Evolutionary conservation across 1,140 invertebrate genomes (phyloP).

Genomic region (Probaryconus sp.): DNA sequence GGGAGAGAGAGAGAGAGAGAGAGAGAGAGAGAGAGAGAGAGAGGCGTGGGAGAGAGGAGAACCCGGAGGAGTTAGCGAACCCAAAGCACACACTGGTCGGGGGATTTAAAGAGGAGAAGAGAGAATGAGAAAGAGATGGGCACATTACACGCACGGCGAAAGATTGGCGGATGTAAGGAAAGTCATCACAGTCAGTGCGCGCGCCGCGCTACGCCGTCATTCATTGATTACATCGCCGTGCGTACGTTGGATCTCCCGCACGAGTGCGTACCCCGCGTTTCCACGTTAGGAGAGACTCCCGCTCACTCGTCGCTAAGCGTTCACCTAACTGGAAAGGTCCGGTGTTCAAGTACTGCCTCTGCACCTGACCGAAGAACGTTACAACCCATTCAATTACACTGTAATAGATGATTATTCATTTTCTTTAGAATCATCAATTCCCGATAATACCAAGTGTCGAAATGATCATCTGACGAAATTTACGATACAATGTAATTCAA

Average conservation of each 20-base stretch:
- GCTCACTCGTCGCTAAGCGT: too few relatives aligned
- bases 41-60: conserved; percentile 17
- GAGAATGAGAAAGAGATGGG: conserved; percentile 22
- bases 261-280: conserved; percentile 6
- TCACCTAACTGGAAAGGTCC: too few relatives aligned
- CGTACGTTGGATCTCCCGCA: conserved; percentile 45
- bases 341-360: too few relatives aligned
- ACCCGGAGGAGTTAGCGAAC: conserved; percentile 12
- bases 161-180: conserved; percentile 59
- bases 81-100: not conserved
- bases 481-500: too few relatives aligned
- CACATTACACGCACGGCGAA: conserved; percentile 41
- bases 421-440: too few relatives aligned
- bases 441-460: too few relatives aligned
- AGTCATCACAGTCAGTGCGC: conserved; percentile 72
- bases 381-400: too few relatives aligned
- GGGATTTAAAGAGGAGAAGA: not conserved
- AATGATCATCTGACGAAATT: too few relatives aligned
- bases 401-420: too few relatives aligned
- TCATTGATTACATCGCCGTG: conserved; percentile 70
- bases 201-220: conserved; percentile 65
- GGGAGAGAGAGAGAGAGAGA: not conserved
- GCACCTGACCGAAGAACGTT: too few relatives aligned
- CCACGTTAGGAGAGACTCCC: too few relatives aligned
- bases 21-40: too few relatives aligned